phyloP scores from a whole-genome alignment of 2,888 invertebrate species.

The Polietes domitor region DNA sequence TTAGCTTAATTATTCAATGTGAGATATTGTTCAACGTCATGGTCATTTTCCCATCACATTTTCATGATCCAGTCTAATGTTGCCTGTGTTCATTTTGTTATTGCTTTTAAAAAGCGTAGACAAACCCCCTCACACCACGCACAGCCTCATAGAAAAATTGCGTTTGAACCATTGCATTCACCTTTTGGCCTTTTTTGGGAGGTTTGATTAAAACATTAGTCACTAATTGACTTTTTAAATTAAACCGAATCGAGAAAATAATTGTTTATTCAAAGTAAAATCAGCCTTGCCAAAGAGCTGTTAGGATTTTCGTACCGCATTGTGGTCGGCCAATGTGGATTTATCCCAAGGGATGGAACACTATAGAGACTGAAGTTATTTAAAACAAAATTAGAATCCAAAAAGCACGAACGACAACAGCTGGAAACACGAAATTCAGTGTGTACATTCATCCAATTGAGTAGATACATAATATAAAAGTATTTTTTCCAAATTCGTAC shows the following conservation, averaged over 20 bases:
- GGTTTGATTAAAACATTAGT: constrained; percentile 61
- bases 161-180: constrained; percentile 40
- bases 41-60: too few relatives aligned
- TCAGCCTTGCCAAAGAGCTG: background rate
- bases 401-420: too few relatives aligned
- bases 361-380: background rate
- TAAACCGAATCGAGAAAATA: constrained; percentile 8
- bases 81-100: too few relatives aligned
- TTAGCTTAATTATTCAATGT: too few relatives aligned
- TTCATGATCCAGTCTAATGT: too few relatives aligned
- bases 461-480: too few relatives aligned
- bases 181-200: constrained; percentile 22
- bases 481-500: too few relatives aligned
- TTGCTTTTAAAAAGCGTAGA: background rate
- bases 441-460: too few relatives aligned
- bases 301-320: background rate
- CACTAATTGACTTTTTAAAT: constrained; percentile 63
- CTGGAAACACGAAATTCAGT: too few relatives aligned
- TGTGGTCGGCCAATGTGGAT: background rate
- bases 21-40: too few relatives aligned
- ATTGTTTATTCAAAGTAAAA: background rate
- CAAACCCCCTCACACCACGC: constrained; percentile 8
- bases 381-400: too few relatives aligned
- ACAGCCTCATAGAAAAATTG: constrained; percentile 5
- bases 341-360: background rate